Base-by-base conservation (phyloP, 2,113 vertebrate genomes). In the Bucco capensis region DNA sequence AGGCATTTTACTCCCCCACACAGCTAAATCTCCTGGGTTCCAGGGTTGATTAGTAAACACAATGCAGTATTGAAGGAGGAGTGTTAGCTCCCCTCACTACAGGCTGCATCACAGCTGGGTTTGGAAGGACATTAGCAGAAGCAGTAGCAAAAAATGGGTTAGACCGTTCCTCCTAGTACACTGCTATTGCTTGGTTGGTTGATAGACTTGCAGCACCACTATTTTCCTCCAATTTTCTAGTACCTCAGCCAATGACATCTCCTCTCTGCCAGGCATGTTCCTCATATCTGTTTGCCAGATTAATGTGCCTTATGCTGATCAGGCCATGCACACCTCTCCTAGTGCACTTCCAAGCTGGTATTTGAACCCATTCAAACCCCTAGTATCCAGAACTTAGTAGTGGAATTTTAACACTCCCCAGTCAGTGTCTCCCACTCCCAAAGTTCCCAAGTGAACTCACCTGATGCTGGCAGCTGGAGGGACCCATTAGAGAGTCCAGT, bases 81-180 rank as follows among this genome's bases (percentile, higher is more conserved):
- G 11, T 1, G 0, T 56, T 83, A 24, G 44, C 6, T 49, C 13
- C 38, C 24, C 31, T 7, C 1, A 0, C n/a, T 17, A 19, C 50
- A 51, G 83, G 37, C 50, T 71, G 28, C 19, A 37, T 77, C 2
- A 0, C 51, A 60, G 58, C 51, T 54, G 51, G 51, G 37, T 83
- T 42, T 83, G 40, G 46, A 54, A 83, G 60, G 54, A 27, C 19
- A 8, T 76, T 58, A 64, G 42, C 56, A 51, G 27, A 35, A 61
- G 22, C 61, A 56, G 19, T 49, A 69, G 46, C 51, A 62, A 50
- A 74, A 81, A 12, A 23, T 19, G 30, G 12, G 50, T 70, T 30
- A 51, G 70, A 70, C 31, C 56, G 37, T 25, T 44, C 47, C 42
- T 71, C 46, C 47, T 44, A 37, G 61, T 38, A 30, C 31, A 37